Evolutionary conservation across 2,888 invertebrate species (phyloP).

Genomic region (Lissonota sp.): DNA sequence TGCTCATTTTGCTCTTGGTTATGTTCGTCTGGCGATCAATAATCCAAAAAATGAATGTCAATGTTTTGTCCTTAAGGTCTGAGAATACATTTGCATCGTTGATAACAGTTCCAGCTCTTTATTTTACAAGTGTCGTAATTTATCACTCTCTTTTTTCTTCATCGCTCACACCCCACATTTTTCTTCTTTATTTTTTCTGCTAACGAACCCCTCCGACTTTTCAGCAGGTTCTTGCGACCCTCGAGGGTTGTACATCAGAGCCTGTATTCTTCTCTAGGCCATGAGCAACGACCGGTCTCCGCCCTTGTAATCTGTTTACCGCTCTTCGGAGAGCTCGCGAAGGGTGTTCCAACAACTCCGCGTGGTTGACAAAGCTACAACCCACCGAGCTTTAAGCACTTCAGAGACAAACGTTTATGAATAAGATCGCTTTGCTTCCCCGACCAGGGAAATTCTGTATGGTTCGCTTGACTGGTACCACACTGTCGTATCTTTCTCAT

Average conservation of each 20-base stretch:
- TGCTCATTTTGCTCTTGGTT: background rate
- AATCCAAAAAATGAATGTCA: no score
- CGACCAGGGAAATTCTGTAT: constrained; percentile 26
- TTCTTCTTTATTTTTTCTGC: constrained; percentile 26
- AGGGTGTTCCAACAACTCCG: constrained; percentile 52
- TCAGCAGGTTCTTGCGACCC: constrained; percentile 57
- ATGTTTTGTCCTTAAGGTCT: no score
- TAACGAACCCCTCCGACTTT: constrained; percentile 44
- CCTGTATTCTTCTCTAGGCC: constrained; percentile 42
- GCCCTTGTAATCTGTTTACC: constrained; percentile 75
- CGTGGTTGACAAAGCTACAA: constrained; percentile 68
- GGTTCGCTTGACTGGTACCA: background rate
- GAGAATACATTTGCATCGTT: no score
- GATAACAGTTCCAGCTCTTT: background rate
- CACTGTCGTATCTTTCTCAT: constrained; percentile 15
- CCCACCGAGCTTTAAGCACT: constrained; percentile 39
- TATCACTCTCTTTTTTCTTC: constrained; percentile 57
- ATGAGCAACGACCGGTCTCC: constrained; percentile 53
- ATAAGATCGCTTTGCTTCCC: constrained; percentile 40
- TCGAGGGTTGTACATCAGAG: constrained; percentile 34
- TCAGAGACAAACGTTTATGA: constrained; percentile 73
- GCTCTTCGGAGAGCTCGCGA: constrained; percentile 63
- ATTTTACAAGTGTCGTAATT: background rate
- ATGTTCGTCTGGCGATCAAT: no score
- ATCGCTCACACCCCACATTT: constrained; percentile 55